phyloP scores from a whole-genome alignment of 2,797 vertebrate genomes.

The Pangasius djambal region DNA sequence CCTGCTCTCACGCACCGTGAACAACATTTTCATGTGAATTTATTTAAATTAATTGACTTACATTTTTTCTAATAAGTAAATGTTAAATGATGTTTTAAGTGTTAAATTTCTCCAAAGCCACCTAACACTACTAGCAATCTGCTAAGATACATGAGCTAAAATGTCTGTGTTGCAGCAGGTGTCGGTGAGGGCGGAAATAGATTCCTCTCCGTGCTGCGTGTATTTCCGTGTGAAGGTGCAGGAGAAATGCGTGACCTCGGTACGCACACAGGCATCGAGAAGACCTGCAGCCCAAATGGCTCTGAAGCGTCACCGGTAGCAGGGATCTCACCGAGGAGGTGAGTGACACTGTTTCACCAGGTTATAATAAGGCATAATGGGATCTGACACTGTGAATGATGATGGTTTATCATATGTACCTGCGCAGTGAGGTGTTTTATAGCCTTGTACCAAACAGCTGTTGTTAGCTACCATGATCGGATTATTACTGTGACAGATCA shows the following conservation, averaged over 20 bases:
- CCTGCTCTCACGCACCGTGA: background rate
- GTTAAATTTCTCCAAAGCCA: background rate
- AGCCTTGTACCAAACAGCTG: constrained; percentile 45
- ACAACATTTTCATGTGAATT: background rate
- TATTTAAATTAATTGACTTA: background rate
- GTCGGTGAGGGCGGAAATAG: constrained; percentile 46
- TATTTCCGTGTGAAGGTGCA: constrained; percentile 53
- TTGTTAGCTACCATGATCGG: constrained; percentile 22
- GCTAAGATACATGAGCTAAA: background rate
- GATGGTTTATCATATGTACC: background rate
- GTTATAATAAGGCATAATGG: background rate
- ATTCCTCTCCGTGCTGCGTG: background rate
- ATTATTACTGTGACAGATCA: background rate
- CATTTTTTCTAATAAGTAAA: background rate
- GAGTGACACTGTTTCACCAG: constrained; percentile 14
- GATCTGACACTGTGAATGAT: background rate
- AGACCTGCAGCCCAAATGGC: constrained; percentile 21
- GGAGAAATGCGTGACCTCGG: constrained; percentile 47
- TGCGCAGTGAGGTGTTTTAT: background rate
- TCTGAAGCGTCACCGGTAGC: background rate
- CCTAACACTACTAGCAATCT: too few relatives aligned
- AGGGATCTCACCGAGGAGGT: constrained; percentile 36
- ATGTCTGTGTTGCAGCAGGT: background rate
- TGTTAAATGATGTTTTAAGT: background rate
- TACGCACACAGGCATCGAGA: constrained; percentile 8